Conservation (phyloP, 2,797 vertebrate genomes). For the Harpagifer antarcticus region DNA sequence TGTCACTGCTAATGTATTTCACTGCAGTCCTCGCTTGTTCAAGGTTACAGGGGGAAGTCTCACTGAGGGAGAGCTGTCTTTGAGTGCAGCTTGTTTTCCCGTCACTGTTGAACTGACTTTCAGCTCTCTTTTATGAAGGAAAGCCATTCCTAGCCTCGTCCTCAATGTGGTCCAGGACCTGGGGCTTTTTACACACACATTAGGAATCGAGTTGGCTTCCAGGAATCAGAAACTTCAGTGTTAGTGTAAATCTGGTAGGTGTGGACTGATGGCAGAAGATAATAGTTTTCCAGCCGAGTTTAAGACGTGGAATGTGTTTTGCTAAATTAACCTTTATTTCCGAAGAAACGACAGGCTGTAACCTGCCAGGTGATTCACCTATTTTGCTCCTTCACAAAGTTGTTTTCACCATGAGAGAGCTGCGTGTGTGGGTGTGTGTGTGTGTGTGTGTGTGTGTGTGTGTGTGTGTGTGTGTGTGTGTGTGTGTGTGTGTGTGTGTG, state of each 20-base stretch:
- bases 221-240: conserved; percentile 36
- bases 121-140: conserved; percentile 33
- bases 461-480: too few species aligned
- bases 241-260: conserved; percentile 42
- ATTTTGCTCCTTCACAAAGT: conserved; percentile 28
- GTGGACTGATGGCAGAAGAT: conserved; percentile 38
- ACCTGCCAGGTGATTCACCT: conserved; percentile 69
- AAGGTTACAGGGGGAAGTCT: conserved; percentile 67
- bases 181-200: neutral
- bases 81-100: conserved; percentile 40
- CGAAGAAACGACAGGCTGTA: conserved; percentile 55
- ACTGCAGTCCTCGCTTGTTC: conserved; percentile 43
- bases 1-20: conserved; percentile 57
- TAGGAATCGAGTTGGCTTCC: conserved; percentile 19
- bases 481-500: too few species aligned
- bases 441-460: too few species aligned
- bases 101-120: conserved; percentile 55
- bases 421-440: too few species aligned
- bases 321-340: conserved; percentile 34
- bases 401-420: conserved; percentile 38
- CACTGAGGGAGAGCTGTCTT: conserved; percentile 51
- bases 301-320: conserved; percentile 57
- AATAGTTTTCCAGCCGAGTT: conserved; percentile 49
- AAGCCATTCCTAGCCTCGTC: conserved; percentile 9
- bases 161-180: conserved; percentile 21